Evolutionary conservation across 2,888 invertebrate genomes (phyloP).

Genomic region (Anoplius nigerrimus): DNA sequence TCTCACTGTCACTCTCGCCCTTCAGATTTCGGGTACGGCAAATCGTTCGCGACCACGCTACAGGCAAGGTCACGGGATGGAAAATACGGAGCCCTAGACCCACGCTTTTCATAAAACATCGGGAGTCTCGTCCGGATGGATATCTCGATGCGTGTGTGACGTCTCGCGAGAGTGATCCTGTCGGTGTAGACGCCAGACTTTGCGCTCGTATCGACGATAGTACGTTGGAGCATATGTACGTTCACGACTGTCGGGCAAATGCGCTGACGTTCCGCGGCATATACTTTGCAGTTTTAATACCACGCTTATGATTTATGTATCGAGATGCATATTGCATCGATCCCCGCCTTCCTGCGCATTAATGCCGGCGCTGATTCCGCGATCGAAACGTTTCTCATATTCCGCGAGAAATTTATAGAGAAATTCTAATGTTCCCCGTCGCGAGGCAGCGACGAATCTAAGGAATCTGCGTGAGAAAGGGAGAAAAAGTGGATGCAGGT

Average conservation of each 20-base stretch:
- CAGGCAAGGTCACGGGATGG: slow-evolving; percentile 39
- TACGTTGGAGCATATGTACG: no score
- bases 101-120: slow-evolving; percentile 43
- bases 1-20: no score
- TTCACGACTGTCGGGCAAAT: slow-evolving; percentile 13
- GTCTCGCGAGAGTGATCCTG: no score
- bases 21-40: neutral
- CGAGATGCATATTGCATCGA: slow-evolving; percentile 52
- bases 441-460: neutral
- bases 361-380: slow-evolving; percentile 37
- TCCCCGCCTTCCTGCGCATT: slow-evolving; percentile 29
- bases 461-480: neutral
- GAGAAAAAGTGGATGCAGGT: no score
- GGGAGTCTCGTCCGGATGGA: slow-evolving; percentile 36
- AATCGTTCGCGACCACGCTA: slow-evolving; percentile 12
- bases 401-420: slow-evolving; percentile 17
- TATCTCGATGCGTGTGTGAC: slow-evolving; percentile 31
- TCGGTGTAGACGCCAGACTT: no score
- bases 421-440: slow-evolving; percentile 5
- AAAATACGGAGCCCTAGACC: slow-evolving; percentile 28
- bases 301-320: slow-evolving; percentile 57
- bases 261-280: slow-evolving; percentile 21
- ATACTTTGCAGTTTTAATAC: slow-evolving; percentile 49
- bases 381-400: slow-evolving; percentile 23
- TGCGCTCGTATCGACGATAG: no score